phyloP scores from a whole-genome alignment of 2,888 invertebrate species.

The Dicyrtomina minuta region DNA sequence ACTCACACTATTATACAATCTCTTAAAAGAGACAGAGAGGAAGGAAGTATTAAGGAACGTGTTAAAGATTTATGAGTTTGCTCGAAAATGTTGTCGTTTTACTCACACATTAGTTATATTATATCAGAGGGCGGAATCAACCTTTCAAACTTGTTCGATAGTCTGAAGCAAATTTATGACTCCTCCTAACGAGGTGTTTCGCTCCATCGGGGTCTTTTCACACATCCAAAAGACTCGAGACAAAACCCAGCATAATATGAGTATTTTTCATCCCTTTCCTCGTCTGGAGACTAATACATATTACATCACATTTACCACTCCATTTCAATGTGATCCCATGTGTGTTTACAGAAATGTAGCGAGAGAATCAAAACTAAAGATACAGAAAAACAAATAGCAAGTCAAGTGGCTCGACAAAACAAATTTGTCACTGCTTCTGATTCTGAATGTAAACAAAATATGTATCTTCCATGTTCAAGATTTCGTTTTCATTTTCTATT shows the following conservation, averaged over 20 bases:
- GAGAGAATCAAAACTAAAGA: background rate
- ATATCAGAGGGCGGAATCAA: slow-evolving; percentile 34
- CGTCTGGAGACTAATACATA: background rate
- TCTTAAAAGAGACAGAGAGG: slow-evolving; percentile 11
- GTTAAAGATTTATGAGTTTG: slow-evolving; percentile 33
- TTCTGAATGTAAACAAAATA: too few relatives aligned
- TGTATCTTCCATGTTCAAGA: too few relatives aligned
- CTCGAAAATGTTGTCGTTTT: slow-evolving; percentile 33
- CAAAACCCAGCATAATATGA: background rate
- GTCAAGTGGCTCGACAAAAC: too few relatives aligned
- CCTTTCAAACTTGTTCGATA: slow-evolving; percentile 34
- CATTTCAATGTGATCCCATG: too few relatives aligned
- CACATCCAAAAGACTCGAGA: background rate
- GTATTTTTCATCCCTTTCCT: background rate
- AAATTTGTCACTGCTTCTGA: too few relatives aligned
- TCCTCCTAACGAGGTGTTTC: slow-evolving; percentile 32
- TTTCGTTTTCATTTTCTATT: too few relatives aligned
- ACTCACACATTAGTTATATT: slow-evolving; percentile 29
- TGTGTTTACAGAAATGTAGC: too few relatives aligned
- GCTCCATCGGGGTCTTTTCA: slow-evolving; percentile 24
- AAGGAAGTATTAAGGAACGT: slow-evolving; percentile 19
- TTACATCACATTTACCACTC: too few relatives aligned
- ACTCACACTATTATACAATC: background rate
- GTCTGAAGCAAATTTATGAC: slow-evolving; percentile 32
- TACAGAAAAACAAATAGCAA: slow-evolving; percentile 5